Conservation (phyloP, 2,797 vertebrate genomes). For the Epinephelus awoara region DNA sequence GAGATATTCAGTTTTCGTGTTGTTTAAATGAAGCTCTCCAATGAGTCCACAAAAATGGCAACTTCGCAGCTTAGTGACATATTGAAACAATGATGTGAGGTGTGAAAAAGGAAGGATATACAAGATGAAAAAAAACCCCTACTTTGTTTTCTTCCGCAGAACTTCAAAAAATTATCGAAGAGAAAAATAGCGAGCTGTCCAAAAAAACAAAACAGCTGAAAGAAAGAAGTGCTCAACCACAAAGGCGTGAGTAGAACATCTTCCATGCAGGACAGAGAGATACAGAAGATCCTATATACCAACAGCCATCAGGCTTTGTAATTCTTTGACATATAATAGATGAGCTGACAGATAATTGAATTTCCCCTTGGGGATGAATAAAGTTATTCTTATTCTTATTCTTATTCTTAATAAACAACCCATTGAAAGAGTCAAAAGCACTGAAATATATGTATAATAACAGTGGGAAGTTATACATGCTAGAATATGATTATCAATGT, state of each 20-base stretch:
- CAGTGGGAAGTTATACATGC: not conserved
- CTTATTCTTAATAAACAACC: too few relatives aligned
- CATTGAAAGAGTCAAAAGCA: not conserved
- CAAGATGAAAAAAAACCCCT: not conserved
- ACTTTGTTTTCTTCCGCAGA: constrained; percentile 39
- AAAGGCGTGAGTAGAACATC: constrained; percentile 43
- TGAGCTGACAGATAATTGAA: too few relatives aligned
- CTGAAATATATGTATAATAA: not conserved
- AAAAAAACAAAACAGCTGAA: constrained; percentile 49
- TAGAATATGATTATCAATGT: not conserved
- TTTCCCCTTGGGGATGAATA: too few relatives aligned
- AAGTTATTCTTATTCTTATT: too few relatives aligned
- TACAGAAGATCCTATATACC: too few relatives aligned
- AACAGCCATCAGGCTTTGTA: too few relatives aligned
- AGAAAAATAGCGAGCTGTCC: constrained; percentile 41
- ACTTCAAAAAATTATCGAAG: constrained; percentile 40
- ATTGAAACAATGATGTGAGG: not conserved
- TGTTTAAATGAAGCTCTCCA: not conserved
- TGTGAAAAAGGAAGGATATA: too few relatives aligned
- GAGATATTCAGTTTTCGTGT: not conserved
- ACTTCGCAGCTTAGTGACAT: not conserved
- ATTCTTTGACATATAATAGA: too few relatives aligned
- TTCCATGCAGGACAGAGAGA: too few relatives aligned
- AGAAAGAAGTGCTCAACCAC: constrained; percentile 42
- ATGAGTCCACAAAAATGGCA: not conserved